Conservation (phyloP, 37 sponge, comb jelly and placozoan species). For the Diacarnus erythraeanus region DNA sequence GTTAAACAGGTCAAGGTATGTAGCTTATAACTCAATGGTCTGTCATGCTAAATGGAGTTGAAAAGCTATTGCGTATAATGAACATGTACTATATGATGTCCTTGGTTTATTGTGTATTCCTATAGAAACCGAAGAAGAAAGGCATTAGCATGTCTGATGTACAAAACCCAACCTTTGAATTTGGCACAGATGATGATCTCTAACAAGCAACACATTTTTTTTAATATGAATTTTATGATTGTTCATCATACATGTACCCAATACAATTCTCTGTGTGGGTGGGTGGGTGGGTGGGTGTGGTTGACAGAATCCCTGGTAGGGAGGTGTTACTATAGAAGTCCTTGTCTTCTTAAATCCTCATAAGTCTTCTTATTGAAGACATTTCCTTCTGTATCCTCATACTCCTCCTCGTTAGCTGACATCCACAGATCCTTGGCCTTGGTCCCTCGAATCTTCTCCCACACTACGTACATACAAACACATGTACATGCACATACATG, state of each 20-base stretch:
- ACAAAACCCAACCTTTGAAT: slow-evolving; percentile 37
- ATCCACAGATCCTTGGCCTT: slow-evolving; percentile 45
- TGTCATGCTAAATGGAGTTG: too few relatives aligned
- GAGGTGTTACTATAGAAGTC: slow-evolving; percentile 81
- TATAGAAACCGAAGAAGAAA: background rate
- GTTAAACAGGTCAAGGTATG: background rate
- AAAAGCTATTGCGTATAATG: too few relatives aligned
- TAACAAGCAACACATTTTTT: background rate
- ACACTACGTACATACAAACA: slow-evolving; percentile 54
- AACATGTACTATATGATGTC: too few relatives aligned
- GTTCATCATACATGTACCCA: background rate
- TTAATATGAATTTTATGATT: background rate
- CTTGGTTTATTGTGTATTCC: too few relatives aligned
- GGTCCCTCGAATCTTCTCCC: slow-evolving; percentile 77
- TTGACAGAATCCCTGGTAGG: too few relatives aligned
- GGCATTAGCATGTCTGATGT: background rate
- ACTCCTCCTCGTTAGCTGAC: slow-evolving; percentile 81
- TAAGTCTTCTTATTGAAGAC: slow-evolving; percentile 92
- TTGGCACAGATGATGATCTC: slow-evolving; percentile 35
- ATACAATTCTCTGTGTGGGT: background rate
- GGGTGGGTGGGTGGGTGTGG: too few relatives aligned
- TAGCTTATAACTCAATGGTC: background rate
- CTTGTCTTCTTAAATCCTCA: slow-evolving; percentile 91
- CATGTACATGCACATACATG: background rate
- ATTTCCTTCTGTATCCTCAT: slow-evolving; percentile 95